Evolutionary conservation across 2,888 invertebrate species (phyloP).

Genomic region (Nephrocerus scutellatus): DNA sequence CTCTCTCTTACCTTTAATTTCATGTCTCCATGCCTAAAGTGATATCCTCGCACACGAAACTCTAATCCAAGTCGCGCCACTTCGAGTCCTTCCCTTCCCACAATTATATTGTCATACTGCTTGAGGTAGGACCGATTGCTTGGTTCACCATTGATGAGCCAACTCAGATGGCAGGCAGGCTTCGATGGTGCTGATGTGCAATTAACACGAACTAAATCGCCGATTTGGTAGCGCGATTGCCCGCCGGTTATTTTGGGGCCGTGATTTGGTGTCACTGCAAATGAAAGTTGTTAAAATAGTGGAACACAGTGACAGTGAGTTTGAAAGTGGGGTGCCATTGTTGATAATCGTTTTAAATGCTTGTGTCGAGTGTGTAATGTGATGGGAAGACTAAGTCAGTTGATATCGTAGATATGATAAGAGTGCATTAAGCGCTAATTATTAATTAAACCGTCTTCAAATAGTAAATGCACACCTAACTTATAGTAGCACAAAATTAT

Average conservation of each 20-base stretch:
- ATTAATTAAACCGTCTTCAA: no score
- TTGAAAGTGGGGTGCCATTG: no score
- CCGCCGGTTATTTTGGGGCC: conserved; percentile 76
- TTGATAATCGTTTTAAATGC: no score
- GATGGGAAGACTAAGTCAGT: no score
- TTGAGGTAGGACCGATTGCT: conserved; percentile 52
- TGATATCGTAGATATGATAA: no score
- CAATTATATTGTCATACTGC: conserved; percentile 51
- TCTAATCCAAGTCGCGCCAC: conserved; percentile 69
- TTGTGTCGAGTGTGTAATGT: no score
- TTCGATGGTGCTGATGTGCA: conserved; percentile 80
- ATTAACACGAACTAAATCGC: conserved; percentile 73
- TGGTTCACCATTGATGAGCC: conserved; percentile 82
- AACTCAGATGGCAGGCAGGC: conserved; percentile 73
- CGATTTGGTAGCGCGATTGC: conserved; percentile 71
- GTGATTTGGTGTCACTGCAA: conserved; percentile 69
- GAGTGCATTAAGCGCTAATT: no score
- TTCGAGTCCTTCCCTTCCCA: conserved; percentile 59
- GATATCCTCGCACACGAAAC: conserved; percentile 69
- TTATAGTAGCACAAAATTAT: no score
- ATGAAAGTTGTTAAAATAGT: no score
- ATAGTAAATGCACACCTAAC: no score
- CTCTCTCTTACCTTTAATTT: conserved; percentile 72
- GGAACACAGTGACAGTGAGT: no score
- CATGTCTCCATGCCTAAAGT: conserved; percentile 76